A percentile compares a stretch with the other conserved stretches of the same genome.
Conservation (phyloP, 2,797 vertebrate genomes). For the Prionace glauca region DNA sequence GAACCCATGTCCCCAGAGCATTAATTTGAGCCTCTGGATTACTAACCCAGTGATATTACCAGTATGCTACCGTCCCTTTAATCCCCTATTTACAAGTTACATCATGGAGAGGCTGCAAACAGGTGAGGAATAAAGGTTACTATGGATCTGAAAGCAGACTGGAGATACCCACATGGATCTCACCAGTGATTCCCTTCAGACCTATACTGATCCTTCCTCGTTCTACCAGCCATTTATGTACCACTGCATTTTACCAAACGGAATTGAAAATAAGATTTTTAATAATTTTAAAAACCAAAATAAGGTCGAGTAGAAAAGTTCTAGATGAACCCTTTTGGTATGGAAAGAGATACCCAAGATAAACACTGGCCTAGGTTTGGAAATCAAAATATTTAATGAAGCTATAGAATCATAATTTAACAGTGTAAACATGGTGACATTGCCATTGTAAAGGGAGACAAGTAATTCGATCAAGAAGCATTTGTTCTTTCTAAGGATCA, state of each 20-base stretch:
- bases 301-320: neutral
- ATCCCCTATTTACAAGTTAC: neutral
- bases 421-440: neutral
- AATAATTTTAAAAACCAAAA: neutral
- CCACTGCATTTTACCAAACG: neutral
- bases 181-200: neutral
- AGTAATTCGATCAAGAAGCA: neutral
- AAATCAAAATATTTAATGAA: neutral
- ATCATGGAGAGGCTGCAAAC: neutral
- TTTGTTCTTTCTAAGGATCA: neutral
- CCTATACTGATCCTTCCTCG: neutral
- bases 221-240: neutral
- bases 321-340: neutral
- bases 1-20: neutral
- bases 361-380: neutral
- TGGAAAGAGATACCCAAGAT: neutral
- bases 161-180: neutral
- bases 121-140: neutral
- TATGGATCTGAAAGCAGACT: neutral
- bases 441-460: neutral
- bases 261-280: neutral
- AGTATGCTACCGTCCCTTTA: neutral
- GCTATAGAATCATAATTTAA: neutral
- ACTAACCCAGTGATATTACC: neutral
- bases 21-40: neutral